Percentiles rank a stretch among this genome's conserved stretches.
Conservation (phyloP, 2,888 invertebrate species). For the Trachelus iudaicus region DNA sequence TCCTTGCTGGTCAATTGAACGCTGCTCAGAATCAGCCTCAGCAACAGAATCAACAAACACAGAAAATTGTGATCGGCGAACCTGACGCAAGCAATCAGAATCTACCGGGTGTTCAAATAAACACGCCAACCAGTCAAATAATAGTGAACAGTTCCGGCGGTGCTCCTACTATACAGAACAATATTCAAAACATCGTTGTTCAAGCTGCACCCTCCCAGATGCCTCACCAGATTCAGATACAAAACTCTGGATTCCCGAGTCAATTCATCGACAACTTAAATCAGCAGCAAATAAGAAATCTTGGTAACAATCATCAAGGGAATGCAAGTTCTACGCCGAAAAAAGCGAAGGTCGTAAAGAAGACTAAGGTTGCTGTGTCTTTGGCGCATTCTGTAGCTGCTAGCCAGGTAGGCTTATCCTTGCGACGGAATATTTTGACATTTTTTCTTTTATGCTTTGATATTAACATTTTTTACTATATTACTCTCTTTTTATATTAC, state of each 20-base stretch:
- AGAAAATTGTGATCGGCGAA: conserved; percentile 63
- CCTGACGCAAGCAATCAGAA: conserved; percentile 57
- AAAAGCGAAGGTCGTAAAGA: conserved; percentile 57
- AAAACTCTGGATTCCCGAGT: conserved; percentile 62
- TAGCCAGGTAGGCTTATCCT: conserved; percentile 32
- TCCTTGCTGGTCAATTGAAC: conserved; percentile 58
- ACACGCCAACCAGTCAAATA: conserved; percentile 63
- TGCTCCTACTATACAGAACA: conserved; percentile 63
- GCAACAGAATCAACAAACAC: conserved; percentile 52
- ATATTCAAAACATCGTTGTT: conserved; percentile 63
- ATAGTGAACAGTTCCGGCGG: conserved; percentile 64
- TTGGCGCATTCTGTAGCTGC: conserved; percentile 43
- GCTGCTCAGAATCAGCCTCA: conserved; percentile 39
- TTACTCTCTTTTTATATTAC: conserved; percentile 16
- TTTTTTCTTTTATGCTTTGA: not conserved
- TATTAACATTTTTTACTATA: not conserved
- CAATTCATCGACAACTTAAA: conserved; percentile 63
- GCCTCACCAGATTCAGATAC: conserved; percentile 63
- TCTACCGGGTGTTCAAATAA: conserved; percentile 61
- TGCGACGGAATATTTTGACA: not conserved
- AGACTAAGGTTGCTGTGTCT: conserved; percentile 48
- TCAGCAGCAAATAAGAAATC: conserved; percentile 61
- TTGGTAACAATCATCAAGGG: conserved; percentile 44
- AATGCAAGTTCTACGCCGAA: conserved; percentile 42
- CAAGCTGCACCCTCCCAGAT: conserved; percentile 62